Percentiles rank a stretch among this genome's conserved stretches.
Evolutionary conservation across 2,797 vertebrate genomes (phyloP).

Genomic region (Molossus alvarezi): DNA sequence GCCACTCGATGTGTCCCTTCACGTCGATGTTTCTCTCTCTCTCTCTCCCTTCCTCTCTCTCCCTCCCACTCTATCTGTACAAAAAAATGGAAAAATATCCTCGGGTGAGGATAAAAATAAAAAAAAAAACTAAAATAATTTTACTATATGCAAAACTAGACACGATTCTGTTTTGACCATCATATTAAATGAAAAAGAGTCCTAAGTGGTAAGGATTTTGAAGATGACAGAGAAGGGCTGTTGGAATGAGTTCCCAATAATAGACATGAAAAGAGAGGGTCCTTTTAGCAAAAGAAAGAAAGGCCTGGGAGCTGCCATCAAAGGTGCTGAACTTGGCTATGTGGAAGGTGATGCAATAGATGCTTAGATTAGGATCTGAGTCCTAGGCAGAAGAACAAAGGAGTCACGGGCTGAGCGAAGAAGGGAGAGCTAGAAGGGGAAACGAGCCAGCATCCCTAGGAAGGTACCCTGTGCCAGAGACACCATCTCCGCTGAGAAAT

Average conservation of each 20-base stretch:
- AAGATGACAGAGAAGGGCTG: slow-evolving; percentile 56
- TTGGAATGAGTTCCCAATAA: background rate
- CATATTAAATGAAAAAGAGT: slow-evolving; percentile 36
- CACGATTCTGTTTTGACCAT: slow-evolving; percentile 51
- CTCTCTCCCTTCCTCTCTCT: too few relatives aligned
- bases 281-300: slow-evolving; percentile 7
- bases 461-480: background rate
- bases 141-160: slow-evolving; percentile 59
- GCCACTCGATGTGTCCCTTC: too few relatives aligned
- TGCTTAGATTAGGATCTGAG: background rate
- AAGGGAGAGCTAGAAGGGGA: background rate
- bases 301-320: background rate
- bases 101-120: too few relatives aligned
- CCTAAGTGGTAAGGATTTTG: slow-evolving; percentile 57
- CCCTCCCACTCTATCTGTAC: too few relatives aligned
- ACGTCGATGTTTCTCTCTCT: too few relatives aligned
- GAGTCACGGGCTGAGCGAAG: background rate
- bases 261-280: background rate
- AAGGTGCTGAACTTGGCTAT: background rate
- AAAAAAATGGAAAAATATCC: too few relatives aligned
- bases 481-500: background rate
- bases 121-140: slow-evolving; percentile 58
- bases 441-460: background rate
- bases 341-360: background rate
- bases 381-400: slow-evolving; percentile 24